These are phyloP conservation scores for Vicugna pacos DNA, from an alignment of 2,113 vertebrate species.

Conservation along the genomic window DNA sequence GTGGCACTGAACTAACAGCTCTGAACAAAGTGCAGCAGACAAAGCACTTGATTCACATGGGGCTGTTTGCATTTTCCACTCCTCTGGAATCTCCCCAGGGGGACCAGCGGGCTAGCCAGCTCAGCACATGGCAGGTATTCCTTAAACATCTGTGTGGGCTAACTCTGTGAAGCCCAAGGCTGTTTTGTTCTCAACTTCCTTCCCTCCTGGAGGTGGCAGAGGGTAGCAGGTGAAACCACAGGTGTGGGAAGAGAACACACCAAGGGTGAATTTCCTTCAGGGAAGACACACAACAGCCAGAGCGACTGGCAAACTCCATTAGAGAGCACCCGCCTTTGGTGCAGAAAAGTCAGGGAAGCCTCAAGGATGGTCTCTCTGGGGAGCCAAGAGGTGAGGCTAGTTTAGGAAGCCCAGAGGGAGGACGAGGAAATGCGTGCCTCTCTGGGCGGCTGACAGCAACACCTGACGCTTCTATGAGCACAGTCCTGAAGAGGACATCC, in stretches of 20 bases:
- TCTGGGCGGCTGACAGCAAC: not conserved
- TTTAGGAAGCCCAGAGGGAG: not conserved
- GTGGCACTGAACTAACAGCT: slow-evolving; percentile 81
- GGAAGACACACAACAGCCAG: not conserved
- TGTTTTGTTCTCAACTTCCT: not conserved
- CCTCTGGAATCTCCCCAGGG: not conserved
- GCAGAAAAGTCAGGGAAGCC: not conserved
- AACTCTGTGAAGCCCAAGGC: not conserved
- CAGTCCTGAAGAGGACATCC: not conserved
- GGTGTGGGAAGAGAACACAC: not conserved
- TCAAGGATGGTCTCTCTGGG: not conserved
- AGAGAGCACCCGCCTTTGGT: not conserved
- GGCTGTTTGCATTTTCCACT: accelerated
- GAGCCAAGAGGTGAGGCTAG: not conserved
- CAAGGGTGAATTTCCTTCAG: not conserved
- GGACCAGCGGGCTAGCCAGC: not conserved
- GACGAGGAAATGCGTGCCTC: not conserved
- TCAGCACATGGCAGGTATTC: no score
- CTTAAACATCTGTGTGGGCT: not conserved
- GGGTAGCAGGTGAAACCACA: not conserved
- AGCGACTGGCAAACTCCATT: no score
- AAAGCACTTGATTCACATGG: not conserved
- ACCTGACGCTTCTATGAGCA: not conserved
- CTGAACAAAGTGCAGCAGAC: not conserved
- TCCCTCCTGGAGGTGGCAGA: not conserved